These are phyloP conservation scores for Cichladusa arquata DNA, from an alignment of 2,113 vertebrate species.

Conservation along the genomic window DNA sequence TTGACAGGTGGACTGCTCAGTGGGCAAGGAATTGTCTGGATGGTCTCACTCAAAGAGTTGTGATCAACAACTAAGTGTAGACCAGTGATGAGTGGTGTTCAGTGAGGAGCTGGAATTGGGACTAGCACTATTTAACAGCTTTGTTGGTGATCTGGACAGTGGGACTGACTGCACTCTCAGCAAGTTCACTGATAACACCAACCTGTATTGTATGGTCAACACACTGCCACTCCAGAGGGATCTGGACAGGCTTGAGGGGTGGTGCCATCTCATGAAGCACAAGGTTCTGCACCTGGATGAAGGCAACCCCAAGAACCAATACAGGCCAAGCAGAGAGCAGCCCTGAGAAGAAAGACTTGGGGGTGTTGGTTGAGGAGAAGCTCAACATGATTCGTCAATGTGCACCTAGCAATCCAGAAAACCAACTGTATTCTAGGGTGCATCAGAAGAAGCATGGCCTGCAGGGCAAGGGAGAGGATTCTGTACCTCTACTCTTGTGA, in stretches of 20 bases:
- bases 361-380: not conserved
- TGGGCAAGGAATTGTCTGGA: not conserved
- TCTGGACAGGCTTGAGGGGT: not conserved
- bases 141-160: not conserved
- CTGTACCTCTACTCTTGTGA: not conserved
- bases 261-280: not conserved
- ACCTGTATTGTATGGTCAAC: not conserved
- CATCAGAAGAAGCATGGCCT: not conserved
- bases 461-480: not conserved
- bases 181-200: not conserved
- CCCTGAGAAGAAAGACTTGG: not conserved
- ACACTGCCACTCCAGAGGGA: not conserved
- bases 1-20: not conserved
- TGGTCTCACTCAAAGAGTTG: fast-evolving
- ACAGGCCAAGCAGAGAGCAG: not conserved
- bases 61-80: not conserved
- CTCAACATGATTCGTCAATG: not conserved
- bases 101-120: not conserved
- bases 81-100: not conserved
- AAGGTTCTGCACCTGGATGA: not conserved
- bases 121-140: not conserved
- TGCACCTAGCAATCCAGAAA: not conserved
- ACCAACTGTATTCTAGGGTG: not conserved
- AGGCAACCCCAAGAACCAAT: not conserved
- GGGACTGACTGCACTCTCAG: not conserved